Percentiles rank a stretch among this genome's conserved stretches.
Evolutionary conservation across 2,113 vertebrate genomes (phyloP).

Genomic region (Pterocles burchelli): DNA sequence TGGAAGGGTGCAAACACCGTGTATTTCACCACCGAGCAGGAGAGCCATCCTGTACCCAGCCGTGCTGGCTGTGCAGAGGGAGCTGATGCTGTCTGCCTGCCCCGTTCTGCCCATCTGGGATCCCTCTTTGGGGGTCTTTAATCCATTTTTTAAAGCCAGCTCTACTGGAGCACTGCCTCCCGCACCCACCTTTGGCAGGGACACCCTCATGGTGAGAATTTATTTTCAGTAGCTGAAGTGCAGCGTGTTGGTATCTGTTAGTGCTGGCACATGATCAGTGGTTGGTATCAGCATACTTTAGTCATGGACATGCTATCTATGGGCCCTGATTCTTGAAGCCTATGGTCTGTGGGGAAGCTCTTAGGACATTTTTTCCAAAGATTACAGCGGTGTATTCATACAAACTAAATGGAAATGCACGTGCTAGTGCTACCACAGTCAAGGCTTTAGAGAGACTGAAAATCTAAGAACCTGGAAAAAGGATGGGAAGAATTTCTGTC

Average conservation of each 20-base stretch:
- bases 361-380: neutral
- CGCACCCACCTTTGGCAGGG: neutral
- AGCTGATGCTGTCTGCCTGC: neutral
- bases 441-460: neutral
- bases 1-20: neutral
- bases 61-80: neutral
- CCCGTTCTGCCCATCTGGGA: neutral
- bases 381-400: neutral
- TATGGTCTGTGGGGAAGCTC: accelerated
- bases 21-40: neutral
- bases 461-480: neutral
- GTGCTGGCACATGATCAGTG: neutral
- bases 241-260: neutral
- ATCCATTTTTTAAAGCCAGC: neutral
- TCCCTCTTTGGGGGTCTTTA: neutral
- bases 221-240: neutral
- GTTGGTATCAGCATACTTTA: neutral
- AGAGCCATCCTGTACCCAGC: neutral
- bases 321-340: neutral
- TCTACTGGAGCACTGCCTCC: neutral
- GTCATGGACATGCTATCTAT: neutral
- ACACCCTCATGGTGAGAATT: neutral
- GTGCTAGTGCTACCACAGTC: neutral
- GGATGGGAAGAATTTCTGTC: neutral
- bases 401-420: neutral